Percentiles rank a stretch among this genome's conserved stretches.
Evolutionary conservation across 64 coral and sea anemone species (phyloP).

Genomic region (Dendronephthya gigantea): DNA sequence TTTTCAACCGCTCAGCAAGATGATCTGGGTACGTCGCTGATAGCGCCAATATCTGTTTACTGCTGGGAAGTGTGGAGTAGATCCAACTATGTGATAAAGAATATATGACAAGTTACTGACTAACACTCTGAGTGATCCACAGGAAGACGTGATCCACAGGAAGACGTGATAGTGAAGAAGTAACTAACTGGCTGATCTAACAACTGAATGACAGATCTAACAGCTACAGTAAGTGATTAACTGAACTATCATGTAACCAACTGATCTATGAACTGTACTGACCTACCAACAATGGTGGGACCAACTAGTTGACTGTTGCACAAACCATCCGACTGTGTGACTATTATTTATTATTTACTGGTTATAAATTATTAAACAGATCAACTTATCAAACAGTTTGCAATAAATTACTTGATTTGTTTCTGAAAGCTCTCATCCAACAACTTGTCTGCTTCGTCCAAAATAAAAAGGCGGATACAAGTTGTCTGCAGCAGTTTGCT

Average conservation of each 20-base stretch:
- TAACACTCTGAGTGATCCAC: neutral
- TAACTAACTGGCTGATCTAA: too few relatives aligned
- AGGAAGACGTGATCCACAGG: neutral
- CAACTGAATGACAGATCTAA: too few relatives aligned
- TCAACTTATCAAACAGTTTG: too few relatives aligned
- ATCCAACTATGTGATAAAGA: constrained; percentile 60
- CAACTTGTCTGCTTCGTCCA: constrained; percentile 93
- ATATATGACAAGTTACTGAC: neutral
- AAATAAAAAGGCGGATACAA: constrained; percentile 71
- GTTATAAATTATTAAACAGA: too few relatives aligned
- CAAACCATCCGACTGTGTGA: too few relatives aligned
- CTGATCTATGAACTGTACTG: too few relatives aligned
- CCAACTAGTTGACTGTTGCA: too few relatives aligned
- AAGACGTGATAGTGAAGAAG: too few relatives aligned
- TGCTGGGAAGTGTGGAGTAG: constrained; percentile 68
- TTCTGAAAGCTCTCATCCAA: constrained; percentile 87
- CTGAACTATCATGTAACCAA: too few relatives aligned
- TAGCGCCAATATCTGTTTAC: constrained; percentile 95
- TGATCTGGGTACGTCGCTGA: constrained; percentile 96
- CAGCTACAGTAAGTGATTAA: too few relatives aligned
- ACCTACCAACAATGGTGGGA: too few relatives aligned
- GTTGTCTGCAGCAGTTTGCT: constrained; percentile 69
- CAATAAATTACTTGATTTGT: constrained; percentile 86
- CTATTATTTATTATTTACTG: too few relatives aligned
- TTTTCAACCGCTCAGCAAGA: constrained; percentile 64